Conservation (phyloP, 2,888 invertebrate genomes). For the Amphipyra berbera region DNA sequence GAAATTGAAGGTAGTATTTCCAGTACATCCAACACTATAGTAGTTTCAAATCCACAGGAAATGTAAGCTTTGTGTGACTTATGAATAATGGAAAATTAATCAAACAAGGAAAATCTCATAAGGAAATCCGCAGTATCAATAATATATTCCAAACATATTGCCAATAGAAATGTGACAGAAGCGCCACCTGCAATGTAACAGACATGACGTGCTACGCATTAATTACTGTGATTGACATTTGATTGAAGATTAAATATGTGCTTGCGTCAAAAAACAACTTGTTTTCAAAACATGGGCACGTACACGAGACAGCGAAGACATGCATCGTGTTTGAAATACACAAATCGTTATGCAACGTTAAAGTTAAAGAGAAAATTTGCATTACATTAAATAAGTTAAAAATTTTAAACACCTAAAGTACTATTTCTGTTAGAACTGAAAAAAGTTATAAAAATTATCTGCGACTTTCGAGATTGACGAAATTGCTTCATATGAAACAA, state of each 20-base stretch:
- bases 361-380: no score
- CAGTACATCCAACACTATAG: no score
- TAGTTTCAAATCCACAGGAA: no score
- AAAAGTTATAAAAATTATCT: no score
- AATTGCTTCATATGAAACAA: constrained; percentile 8
- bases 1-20: no score
- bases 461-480: neutral
- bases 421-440: no score
- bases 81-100: constrained; percentile 9
- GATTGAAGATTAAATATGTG: constrained; percentile 48
- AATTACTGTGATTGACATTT: constrained; percentile 44
- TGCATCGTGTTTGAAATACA: constrained; percentile 13
- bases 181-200: constrained; percentile 44
- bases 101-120: constrained; percentile 30
- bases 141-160: constrained; percentile 35
- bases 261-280: constrained; percentile 25
- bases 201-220: constrained; percentile 45
- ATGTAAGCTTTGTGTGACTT: neutral
- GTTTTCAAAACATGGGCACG: constrained; percentile 41
- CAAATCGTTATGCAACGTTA: neutral
- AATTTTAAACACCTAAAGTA: no score
- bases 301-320: constrained; percentile 13
- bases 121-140: constrained; percentile 49
- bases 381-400: no score
- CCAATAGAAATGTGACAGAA: constrained; percentile 40